phyloP scores from a whole-genome alignment of 2,888 invertebrate species.

The Dastarcus helophoroides region DNA sequence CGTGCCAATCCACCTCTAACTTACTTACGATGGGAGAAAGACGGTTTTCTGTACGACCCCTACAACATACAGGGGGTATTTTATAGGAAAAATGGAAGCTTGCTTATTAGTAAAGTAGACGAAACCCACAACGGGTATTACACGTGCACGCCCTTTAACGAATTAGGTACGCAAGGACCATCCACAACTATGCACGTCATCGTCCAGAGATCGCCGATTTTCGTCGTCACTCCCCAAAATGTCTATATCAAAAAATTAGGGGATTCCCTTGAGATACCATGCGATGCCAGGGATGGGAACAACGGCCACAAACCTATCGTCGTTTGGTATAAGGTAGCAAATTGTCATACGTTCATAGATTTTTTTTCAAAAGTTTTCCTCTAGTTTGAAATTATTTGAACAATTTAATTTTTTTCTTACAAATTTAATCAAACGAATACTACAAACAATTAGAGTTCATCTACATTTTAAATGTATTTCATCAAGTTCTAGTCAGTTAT shows the following conservation, averaged over 20 bases:
- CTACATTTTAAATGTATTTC: no score
- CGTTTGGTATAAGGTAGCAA: constrained; percentile 60
- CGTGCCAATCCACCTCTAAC: constrained; percentile 85
- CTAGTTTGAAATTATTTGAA: no score
- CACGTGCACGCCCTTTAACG: constrained; percentile 85
- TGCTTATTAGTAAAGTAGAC: constrained; percentile 64
- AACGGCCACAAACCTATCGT: constrained; percentile 52
- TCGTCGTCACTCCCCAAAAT: constrained; percentile 67
- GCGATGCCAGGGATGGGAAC: constrained; percentile 63
- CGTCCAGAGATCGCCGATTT: constrained; percentile 76
- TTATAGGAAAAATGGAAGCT: constrained; percentile 72
- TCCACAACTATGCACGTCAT: constrained; percentile 75
- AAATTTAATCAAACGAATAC: no score
- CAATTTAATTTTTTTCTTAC: no score
- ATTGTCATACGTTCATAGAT: no score
- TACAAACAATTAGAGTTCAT: no score
- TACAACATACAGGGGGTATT: constrained; percentile 82
- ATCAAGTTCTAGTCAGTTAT: background rate
- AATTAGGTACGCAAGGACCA: constrained; percentile 73
- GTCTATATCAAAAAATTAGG: constrained; percentile 75
- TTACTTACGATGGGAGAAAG: constrained; percentile 86
- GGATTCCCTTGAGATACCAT: constrained; percentile 69
- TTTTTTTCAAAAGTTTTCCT: no score
- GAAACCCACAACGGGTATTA: constrained; percentile 78
- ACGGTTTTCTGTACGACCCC: constrained; percentile 81